Conservation (phyloP, 2,113 vertebrate genomes). For the Rynchops niger region DNA sequence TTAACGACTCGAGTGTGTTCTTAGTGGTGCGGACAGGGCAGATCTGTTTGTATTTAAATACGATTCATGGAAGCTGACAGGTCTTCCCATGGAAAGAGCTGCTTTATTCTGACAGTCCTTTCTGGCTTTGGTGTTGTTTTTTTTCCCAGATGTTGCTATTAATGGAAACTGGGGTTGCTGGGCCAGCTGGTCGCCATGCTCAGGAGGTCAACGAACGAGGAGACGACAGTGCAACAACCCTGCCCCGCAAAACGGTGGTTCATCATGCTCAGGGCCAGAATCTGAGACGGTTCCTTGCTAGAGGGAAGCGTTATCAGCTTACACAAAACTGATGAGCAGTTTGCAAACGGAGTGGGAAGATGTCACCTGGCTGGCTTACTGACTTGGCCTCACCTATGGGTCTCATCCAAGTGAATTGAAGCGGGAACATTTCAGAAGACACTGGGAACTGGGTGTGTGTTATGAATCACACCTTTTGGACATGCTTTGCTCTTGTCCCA, state of each 20-base stretch:
- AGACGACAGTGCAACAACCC: constrained; percentile 87
- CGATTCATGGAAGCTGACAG: not conserved
- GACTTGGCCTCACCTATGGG: accelerated
- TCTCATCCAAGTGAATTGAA: not conserved
- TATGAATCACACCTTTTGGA: not conserved
- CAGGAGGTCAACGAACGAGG: constrained; percentile 70
- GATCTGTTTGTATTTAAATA: not conserved
- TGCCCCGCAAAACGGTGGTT: constrained; percentile 72
- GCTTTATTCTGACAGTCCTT: not conserved
- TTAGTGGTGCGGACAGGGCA: not conserved
- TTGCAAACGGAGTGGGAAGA: not conserved
- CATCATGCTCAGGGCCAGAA: constrained; percentile 74
- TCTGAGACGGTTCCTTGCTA: constrained; percentile 78
- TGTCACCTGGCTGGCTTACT: not conserved
- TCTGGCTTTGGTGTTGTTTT: not conserved
- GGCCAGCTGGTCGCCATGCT: constrained; percentile 84
- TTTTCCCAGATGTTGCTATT: constrained; percentile 72
- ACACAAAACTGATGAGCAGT: not conserved
- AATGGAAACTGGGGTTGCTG: constrained; percentile 91
- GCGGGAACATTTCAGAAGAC: not conserved
- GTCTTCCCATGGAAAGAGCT: not conserved
- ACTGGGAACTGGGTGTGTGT: not conserved
- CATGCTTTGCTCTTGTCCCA: not conserved
- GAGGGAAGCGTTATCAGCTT: not conserved
- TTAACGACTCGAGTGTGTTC: not conserved